Evolutionary conservation across 1,140 invertebrate species (phyloP), one percentile per base, ranked within the genome.

Genomic region (Hypothenemus hampei): DNA sequence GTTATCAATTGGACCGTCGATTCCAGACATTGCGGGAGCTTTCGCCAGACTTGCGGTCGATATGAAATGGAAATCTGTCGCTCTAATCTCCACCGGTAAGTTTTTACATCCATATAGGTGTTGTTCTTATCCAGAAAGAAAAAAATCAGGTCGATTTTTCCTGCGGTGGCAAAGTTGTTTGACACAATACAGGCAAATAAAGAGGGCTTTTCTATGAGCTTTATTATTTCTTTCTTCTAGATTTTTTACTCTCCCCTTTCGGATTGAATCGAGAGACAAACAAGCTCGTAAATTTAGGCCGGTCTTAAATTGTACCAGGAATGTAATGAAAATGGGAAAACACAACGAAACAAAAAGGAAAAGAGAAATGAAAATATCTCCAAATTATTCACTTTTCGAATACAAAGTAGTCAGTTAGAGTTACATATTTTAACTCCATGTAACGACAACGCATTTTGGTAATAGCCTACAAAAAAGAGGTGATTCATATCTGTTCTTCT

Each of bases 61-160:
- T 33, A 71, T 71, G 68, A 68, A 64, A 48, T 71, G 69, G 69
- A 69, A 65, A 64, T 69, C 66, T 26, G 62, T 71, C 20, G 68
- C 63, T 16, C 68, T 71, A 52, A 63, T 71, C 29, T 58, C 68
- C 15, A 65, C 58, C 36, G 59, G 69, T 71, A 60, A 71, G 69
- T n/a, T n/a, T n/a, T n/a, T n/a, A n/a, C n/a, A n/a, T n/a, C n/a
- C n/a, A n/a, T n/a, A n/a, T n/a, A n/a, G n/a, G n/a, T n/a, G n/a
- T n/a, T n/a, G n/a, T n/a, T n/a, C n/a, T n/a, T n/a, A n/a, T n/a
- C n/a, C n/a, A 21, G 20, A 18, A 23, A 47, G 36, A 43, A 43
- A 13, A 20, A n/a, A 43, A 11, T 13, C 26, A 31, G 10, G 13
- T 11, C 10, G 3, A 1, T 43, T 21, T 13, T 43, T 43, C 16